Evolutionary conservation across 2,113 vertebrate species (phyloP), one percentile per base, ranked within the genome.

Genomic region (Boleophthalmus pectinirostris): DNA sequence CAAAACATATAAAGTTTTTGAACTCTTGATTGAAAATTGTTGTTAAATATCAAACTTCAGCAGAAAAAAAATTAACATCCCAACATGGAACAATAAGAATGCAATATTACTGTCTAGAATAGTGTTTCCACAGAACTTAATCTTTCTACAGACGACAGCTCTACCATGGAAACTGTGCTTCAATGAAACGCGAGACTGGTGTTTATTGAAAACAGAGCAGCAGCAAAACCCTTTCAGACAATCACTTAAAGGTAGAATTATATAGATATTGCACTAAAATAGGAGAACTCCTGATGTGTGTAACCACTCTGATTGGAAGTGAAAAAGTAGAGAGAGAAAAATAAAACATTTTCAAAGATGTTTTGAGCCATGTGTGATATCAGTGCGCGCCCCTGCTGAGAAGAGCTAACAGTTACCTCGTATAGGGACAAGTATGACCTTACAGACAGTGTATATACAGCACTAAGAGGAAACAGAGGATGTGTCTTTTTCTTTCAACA

Each of bases 391-490:
- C 15, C 63, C 77, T 53, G 79, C 70, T 76, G 81, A 73, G 77
- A 87, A 69, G 73, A 63, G 81, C 73, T 77, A 78, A 84, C 82
- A 81, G 78, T 75, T 84, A 81, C 73, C 73, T 71, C 75, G 46
- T 69, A 81, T 70, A 75, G 79, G 65, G 75, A 72, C 65, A 73
- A 77, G 64, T 10, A 21, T 70, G 75, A 89, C 82, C 77, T 20
- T 71, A 76, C 69, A 25, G 73, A 58, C 75, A 68, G 2, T 29
- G 51, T 61, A 77, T 43, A 43, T 43, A 75, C 56, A 78, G 53
- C 70, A 33, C 74, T 68, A 73, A 53, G 70, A 69, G 15, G 80
- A 73, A 71, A 47, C n/a, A n/a, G n/a, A n/a, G 74, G 78, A 51
- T 73, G 73, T 69, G 75, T 76, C 21, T 69, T 53, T 66, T 65